Conservation (phyloP, 30 jellyfish, hydroid and myxozoan genomes). For the Morbakka virulenta region DNA sequence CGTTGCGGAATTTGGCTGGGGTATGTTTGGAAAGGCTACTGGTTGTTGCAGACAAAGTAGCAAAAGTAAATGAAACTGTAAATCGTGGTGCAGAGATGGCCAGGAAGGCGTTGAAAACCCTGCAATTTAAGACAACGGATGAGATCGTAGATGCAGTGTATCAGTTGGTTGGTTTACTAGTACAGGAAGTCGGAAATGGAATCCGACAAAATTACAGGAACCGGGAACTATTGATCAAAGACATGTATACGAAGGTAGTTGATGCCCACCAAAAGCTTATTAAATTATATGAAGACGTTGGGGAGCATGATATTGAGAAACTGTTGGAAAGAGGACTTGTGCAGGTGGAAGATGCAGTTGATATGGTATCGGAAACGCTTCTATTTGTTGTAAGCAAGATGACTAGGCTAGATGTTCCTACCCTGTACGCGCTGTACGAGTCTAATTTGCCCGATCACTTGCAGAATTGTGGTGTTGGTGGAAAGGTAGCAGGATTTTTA, state of each 20-base stretch:
- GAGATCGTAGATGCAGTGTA: conserved; percentile 1
- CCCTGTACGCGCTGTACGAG: conserved; percentile 74
- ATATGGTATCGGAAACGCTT: conserved; percentile 36
- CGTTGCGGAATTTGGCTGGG: too few species aligned
- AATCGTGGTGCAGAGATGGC: not conserved
- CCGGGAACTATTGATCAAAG: not conserved
- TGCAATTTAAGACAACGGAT: not conserved
- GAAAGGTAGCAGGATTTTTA: conserved; percentile 18
- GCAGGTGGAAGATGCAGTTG: conserved; percentile 17
- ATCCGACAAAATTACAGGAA: not conserved
- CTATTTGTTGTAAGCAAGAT: conserved; percentile 45
- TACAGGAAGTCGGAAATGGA: not conserved
- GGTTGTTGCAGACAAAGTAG: too few species aligned
- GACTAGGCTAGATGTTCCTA: conserved; percentile 63
- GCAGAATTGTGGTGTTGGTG: conserved; percentile 67
- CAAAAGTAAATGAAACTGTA: too few species aligned
- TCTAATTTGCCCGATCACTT: conserved; percentile 53
- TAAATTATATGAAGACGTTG: not conserved
- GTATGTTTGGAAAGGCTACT: too few species aligned
- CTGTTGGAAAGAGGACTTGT: conserved; percentile 10
- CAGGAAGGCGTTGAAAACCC: not conserved
- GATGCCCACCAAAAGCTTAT: too few species aligned
- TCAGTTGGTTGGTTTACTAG: not conserved
- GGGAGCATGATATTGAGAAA: conserved; percentile 25
- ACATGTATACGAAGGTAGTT: not conserved